Evolutionary conservation across 2,113 vertebrate genomes (phyloP), one percentile per base, ranked within the genome.

Genomic region (Electrona antarctica): DNA sequence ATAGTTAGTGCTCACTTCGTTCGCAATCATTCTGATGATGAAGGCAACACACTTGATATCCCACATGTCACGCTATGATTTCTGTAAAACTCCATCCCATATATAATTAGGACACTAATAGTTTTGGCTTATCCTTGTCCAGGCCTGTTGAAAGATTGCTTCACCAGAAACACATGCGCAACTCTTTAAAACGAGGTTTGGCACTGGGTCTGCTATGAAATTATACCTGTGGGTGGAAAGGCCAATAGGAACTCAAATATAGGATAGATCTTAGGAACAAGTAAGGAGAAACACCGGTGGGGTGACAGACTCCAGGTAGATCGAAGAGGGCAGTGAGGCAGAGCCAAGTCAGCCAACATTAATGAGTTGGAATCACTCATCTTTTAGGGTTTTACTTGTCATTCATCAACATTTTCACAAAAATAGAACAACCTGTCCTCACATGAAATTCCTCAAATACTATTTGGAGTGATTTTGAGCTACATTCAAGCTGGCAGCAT

Each of bases 121-220:
- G 64, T 4, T 59, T 48, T 49, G 28, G 46, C 64, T 67, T 55
- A 45, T 12, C 21, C 21, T 47, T 7, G 56, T 29, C 55, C 11
- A 46, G 65, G 55, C 54, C 52, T 50, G 67, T 7, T 49, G 48
- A 15, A n/a, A 64, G 15, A 69, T 69, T 21, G 67, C 57, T 69
- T 58, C 11, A 29, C 45, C 67, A 69, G 67, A 69, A 69, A 33
- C 52, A 59, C 55, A 58, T 21, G 46, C 56, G 7, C 46, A 50
- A 48, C 56, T 29, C 67, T 69, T 48, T 56, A 48, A 15, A 50
- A 48, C 58, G 45, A 28, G 52, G 5, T 49, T 33, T 68, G 15
- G 49, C 14, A 66, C 10, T 8, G 8, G 58, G 9, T 10, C 71
- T 52, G 59, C 41, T n/a, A 21, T 47, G 12, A 74, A 55, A 74